Conservation (phyloP, 2,888 invertebrate genomes). For the Cheilosia grossa region DNA sequence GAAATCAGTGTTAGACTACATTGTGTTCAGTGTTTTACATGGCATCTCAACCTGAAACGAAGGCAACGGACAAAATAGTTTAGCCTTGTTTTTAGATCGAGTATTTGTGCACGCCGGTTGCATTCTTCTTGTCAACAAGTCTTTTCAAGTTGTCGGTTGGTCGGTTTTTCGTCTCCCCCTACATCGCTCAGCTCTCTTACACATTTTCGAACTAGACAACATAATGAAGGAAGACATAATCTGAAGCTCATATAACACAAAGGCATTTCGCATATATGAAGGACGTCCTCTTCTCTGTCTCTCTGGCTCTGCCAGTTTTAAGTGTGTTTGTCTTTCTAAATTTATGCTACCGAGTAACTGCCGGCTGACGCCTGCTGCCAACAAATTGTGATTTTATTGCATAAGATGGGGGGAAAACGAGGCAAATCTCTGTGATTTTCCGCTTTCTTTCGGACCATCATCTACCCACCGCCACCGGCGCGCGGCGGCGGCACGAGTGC, state of each 20-base stretch:
- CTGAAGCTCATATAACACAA: slow-evolving; percentile 46
- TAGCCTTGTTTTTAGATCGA: slow-evolving; percentile 30
- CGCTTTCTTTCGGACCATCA: slow-evolving; percentile 44
- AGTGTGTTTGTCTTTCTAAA: slow-evolving; percentile 45
- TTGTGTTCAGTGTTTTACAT: background rate
- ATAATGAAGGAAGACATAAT: slow-evolving; percentile 60
- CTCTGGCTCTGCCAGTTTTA: background rate
- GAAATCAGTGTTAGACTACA: too few relatives aligned
- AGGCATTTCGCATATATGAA: slow-evolving; percentile 15
- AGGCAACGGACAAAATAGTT: background rate
- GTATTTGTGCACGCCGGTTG: slow-evolving; percentile 17
- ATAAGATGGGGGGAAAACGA: slow-evolving; percentile 53
- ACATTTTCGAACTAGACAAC: background rate
- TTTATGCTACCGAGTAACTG: slow-evolving; percentile 52
- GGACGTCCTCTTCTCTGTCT: slow-evolving; percentile 24
- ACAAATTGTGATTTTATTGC: slow-evolving; percentile 66
- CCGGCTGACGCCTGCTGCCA: slow-evolving; percentile 70
- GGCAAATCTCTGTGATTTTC: slow-evolving; percentile 53
- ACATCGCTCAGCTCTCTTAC: background rate
- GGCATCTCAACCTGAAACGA: background rate
- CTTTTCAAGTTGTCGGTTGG: background rate
- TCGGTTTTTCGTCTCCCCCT: background rate
- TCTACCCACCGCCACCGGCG: background rate
- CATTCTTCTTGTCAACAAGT: slow-evolving; percentile 36
- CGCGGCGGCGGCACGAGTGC: background rate